phyloP scores from a whole-genome alignment of 1,140 invertebrate genomes.

The Achatina immaculata region DNA sequence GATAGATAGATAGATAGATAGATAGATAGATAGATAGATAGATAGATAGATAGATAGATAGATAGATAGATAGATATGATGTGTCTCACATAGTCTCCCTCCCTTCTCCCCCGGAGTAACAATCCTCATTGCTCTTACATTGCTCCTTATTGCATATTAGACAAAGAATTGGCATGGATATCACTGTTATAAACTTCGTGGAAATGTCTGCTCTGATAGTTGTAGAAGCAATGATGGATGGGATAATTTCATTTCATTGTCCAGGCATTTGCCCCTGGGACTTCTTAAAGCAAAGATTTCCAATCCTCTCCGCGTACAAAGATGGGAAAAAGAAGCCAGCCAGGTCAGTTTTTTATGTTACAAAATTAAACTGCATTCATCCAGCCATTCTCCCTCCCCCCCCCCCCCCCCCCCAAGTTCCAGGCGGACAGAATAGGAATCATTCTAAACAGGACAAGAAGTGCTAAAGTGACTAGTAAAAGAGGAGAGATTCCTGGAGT shows the following conservation, averaged over 20 bases:
- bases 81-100: background rate
- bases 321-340: background rate
- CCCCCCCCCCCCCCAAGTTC: too few relatives aligned
- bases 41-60: too few relatives aligned
- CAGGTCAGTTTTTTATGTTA: too few relatives aligned
- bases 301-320: background rate
- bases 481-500: too few relatives aligned
- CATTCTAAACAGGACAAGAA: too few relatives aligned
- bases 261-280: background rate
- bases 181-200: background rate
- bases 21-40: too few relatives aligned
- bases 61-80: too few relatives aligned
- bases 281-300: background rate
- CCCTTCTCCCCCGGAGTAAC: background rate
- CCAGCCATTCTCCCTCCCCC: too few relatives aligned
- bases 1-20: too few relatives aligned
- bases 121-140: background rate
- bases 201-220: background rate
- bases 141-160: background rate
- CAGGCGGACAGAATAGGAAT: too few relatives aligned
- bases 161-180: background rate
- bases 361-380: too few relatives aligned
- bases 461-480: too few relatives aligned
- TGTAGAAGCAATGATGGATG: conserved; percentile 11
- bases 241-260: background rate